Percentiles rank a stretch among this genome's conserved stretches.
Conservation (phyloP, 2,797 vertebrate species). For the Coilia nasus region DNA sequence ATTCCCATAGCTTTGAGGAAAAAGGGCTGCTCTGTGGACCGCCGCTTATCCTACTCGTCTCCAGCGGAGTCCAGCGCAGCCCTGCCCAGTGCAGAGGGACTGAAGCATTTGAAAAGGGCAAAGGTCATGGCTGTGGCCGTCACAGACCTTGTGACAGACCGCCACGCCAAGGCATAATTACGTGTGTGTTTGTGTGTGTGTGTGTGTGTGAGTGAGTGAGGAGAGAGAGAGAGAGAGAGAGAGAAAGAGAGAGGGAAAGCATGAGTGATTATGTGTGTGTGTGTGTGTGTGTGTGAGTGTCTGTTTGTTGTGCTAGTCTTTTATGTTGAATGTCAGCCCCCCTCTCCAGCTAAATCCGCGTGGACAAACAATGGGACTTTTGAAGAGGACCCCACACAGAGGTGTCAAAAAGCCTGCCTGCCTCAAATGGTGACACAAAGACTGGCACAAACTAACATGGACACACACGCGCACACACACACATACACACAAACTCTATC, state of each 20-base stretch:
- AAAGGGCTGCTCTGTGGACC: not conserved
- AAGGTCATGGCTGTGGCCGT: not conserved
- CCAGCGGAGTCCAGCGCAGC: not conserved
- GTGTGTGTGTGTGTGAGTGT: constrained; percentile 1
- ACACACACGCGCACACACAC: not conserved
- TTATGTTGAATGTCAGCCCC: not conserved
- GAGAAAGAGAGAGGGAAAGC: too few species aligned
- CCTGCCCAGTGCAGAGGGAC: not conserved
- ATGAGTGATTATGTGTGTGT: not conserved
- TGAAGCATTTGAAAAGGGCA: not conserved
- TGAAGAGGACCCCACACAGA: constrained; percentile 20
- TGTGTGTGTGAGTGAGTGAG: not conserved
- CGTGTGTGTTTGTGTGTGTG: not conserved
- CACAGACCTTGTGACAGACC: not conserved
- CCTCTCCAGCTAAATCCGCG: not conserved
- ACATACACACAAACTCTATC: not conserved
- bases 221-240: too few species aligned
- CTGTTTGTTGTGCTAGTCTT: not conserved
- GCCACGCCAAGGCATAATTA: not conserved
- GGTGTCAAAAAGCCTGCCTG: constrained; percentile 15
- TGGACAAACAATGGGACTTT: constrained; percentile 18
- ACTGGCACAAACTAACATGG: not conserved
- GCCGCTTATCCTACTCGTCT: not conserved
- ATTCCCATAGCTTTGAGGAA: not conserved
- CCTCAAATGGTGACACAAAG: not conserved